Percentiles rank a stretch among this genome's conserved stretches.
phyloP scores from a whole-genome alignment of 2,797 vertebrate species.

The Chanos chanos region DNA sequence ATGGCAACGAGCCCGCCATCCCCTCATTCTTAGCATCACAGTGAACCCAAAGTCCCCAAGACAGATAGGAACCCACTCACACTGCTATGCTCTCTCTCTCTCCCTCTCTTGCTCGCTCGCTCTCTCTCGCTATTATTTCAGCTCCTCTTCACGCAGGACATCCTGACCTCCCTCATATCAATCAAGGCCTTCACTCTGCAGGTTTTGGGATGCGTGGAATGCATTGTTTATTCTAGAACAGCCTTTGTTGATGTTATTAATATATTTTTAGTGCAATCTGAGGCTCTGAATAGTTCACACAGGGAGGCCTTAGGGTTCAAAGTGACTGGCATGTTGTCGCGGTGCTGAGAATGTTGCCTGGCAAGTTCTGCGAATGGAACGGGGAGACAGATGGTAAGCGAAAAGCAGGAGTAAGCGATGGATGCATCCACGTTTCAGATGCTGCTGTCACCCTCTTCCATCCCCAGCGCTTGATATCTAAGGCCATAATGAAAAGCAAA shows the following conservation, averaged over 20 bases:
- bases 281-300: slow-evolving; percentile 32
- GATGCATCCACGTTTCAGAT: slow-evolving; percentile 4
- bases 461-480: too few species aligned
- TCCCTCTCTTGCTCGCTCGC: slow-evolving; percentile 27
- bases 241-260: slow-evolving; percentile 70
- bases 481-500: neutral
- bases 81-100: slow-evolving; percentile 33
- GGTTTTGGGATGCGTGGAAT: slow-evolving; percentile 65
- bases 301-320: slow-evolving; percentile 37
- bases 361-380: slow-evolving; percentile 23
- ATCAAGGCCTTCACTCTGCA: slow-evolving; percentile 61
- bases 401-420: slow-evolving; percentile 6
- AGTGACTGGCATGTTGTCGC: slow-evolving; percentile 54
- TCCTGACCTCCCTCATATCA: slow-evolving; percentile 68
- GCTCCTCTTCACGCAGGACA: slow-evolving; percentile 51
- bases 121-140: slow-evolving; percentile 14
- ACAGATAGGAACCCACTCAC: slow-evolving; percentile 22
- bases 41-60: slow-evolving; percentile 8
- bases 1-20: slow-evolving; percentile 18
- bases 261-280: slow-evolving; percentile 67
- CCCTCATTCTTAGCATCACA: slow-evolving; percentile 13
- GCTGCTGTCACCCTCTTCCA: too few species aligned
- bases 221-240: slow-evolving; percentile 63
- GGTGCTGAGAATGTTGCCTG: slow-evolving; percentile 33
- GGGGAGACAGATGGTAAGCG: slow-evolving; percentile 23